These are phyloP conservation scores for Pampus argenteus DNA, from an alignment of 2,797 vertebrate species.

Conservation along the genomic window DNA sequence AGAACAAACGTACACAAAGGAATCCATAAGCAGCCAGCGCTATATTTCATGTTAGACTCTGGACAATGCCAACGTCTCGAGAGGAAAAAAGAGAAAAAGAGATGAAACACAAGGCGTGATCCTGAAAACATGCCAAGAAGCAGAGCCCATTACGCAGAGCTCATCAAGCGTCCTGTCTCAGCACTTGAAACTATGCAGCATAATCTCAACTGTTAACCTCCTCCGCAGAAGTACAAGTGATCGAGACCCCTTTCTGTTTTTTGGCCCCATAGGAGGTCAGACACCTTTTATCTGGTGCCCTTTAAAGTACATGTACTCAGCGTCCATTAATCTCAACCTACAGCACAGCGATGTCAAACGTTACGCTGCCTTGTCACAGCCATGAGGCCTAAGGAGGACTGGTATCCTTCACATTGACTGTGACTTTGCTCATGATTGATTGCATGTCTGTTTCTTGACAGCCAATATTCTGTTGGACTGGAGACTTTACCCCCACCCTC, in stretches of 20 bases:
- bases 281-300: conserved; percentile 47
- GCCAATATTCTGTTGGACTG: conserved; percentile 69
- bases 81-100: conserved; percentile 38
- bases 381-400: conserved; percentile 55
- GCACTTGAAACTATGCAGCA: conserved; percentile 44
- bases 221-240: conserved; percentile 15
- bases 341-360: conserved; percentile 38
- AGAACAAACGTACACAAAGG: conserved; percentile 65
- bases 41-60: conserved; percentile 64
- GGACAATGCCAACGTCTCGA: conserved; percentile 65
- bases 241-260: conserved; percentile 38
- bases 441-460: conserved; percentile 77
- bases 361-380: conserved; percentile 60
- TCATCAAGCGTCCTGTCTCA: conserved; percentile 25
- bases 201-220: conserved; percentile 49
- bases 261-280: conserved; percentile 42
- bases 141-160: conserved; percentile 53
- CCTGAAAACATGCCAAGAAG: conserved; percentile 58
- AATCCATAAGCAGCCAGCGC: conserved; percentile 45
- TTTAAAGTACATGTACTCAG: conserved; percentile 57
- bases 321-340: conserved; percentile 69
- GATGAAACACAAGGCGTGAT: conserved; percentile 46
- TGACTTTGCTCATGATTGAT: conserved; percentile 85
- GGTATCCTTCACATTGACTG: conserved; percentile 76
- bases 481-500: no score